These are phyloP conservation scores for Istiophorus platypterus DNA, from an alignment of 2,113 vertebrate genomes.

Conservation along the genomic window DNA sequence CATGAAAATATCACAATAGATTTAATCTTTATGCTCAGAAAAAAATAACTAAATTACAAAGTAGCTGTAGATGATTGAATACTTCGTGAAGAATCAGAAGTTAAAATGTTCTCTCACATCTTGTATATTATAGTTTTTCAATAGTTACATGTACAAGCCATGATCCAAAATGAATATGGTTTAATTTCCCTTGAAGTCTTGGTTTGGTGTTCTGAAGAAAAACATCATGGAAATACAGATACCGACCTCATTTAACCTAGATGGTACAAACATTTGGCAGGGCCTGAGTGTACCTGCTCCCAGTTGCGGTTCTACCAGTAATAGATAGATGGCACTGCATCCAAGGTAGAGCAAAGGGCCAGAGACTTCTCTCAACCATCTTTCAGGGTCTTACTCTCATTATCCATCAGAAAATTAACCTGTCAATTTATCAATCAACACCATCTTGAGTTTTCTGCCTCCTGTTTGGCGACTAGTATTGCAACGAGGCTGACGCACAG, in stretches of 20 bases:
- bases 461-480: constrained; percentile 87
- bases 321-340: constrained; percentile 99
- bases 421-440: constrained; percentile 99
- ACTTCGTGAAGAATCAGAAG: neutral
- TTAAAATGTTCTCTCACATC: constrained; percentile 4
- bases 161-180: constrained; percentile 13
- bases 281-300: constrained; percentile 67
- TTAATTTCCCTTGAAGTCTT: constrained; percentile 11
- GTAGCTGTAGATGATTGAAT: neutral
- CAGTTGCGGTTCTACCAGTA: constrained; percentile 87
- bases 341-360: constrained; percentile 88
- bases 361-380: constrained; percentile 78
- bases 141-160: neutral
- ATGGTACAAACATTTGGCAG: constrained; percentile 60
- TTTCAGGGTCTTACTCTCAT: constrained; percentile 94
- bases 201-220: constrained; percentile 6
- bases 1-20: neutral
- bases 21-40: neutral
- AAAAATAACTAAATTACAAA: neutral
- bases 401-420: constrained; percentile 99
- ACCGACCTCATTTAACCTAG: constrained; percentile 59
- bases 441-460: constrained; percentile 96
- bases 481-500: constrained; percentile 91
- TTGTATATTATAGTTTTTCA: neutral
- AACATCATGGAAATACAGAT: constrained; percentile 20